Base-by-base conservation (phyloP, 2,797 vertebrate genomes). In the Thamnophis elegans region DNA sequence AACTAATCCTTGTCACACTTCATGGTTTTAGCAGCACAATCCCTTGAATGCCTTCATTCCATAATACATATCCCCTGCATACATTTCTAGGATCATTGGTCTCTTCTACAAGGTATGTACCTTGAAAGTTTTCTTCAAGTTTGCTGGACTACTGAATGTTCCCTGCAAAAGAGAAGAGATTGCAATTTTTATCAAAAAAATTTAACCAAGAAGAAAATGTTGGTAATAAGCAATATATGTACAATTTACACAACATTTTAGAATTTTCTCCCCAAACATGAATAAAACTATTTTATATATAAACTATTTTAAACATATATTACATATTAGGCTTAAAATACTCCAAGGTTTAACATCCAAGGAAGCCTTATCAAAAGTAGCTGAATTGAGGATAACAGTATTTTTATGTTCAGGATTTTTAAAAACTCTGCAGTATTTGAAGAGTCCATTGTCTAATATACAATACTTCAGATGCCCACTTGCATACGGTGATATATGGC, bases 111-210 rank as follows among this genome's bases (percentile, higher is more conserved):
- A 59, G 12, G 25, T 11, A 65, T 65, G n/a, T 4, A 99, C 99
- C 98, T 98, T 99, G 95, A 99, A 99, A 1, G 99, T 99, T 95
- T 98, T 99, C 95, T 98, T 99, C 96, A 99, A 96, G 97, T 99
- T 99, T 93, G 97, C 53, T 0, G 99, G 99, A 94, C 99, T 99
- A 97, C 98, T 99, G 98, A 98, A 99, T 0, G 97, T 99, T 73
- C 99, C 99, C 99, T 98, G 94, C 94, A 93, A 90, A n/a, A 93
- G 91, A 94, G 13, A 92, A 8, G 6, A 93, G 14, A 87, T 2
- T 22, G 36, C 10, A 73, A 53, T 6, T 1, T 58, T 54, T 36
- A 22, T n/a, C 36, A 68, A 73, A 25, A 54, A 54, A 22, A 54
- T 53, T 25, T 10, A 78, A n/a, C 18, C 10, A 60, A n/a, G 26